Base-by-base conservation (phyloP, 2,888 invertebrate species). In the Lasius platythorax region DNA sequence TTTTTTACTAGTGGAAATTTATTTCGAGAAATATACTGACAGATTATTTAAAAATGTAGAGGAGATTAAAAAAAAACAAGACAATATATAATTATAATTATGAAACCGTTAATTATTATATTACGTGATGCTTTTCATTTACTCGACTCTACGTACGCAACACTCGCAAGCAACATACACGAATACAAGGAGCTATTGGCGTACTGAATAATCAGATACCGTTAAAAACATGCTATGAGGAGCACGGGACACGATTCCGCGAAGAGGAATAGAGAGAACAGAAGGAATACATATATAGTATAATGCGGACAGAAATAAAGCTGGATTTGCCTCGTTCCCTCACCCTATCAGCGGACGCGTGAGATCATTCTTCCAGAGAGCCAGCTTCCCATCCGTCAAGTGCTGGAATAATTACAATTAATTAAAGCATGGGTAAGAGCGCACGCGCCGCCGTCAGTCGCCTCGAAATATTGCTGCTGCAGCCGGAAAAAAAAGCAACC, bases 311-410 rank as follows among this genome's bases (percentile, higher is more conserved):
- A 46, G 81, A 84, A 88, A 87, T 40, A 82, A 83, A 58, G 67
- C 84, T 30, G 30, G 79, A 56, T 68, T 88, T 85, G 68, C 46
- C 81, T 82, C 78, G 63, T 73, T 84, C 83, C 87, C 91, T 93
- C 92, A 95, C 95, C 95, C 92, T 93, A 92, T 94, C 86, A 92
- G 88, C 67, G 92, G 87, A 83, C 92, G 91, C 74, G 92, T 92
- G 72, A 95, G 92, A 87, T 95, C 95, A 83, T 92, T 92, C 91
- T 94, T 95, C 95, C 95, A 95, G 64, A 95, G 92, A 74, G 93
- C 92, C 85, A 95, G 91, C 89, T 94, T 94, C 87, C 94, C 94
- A 92, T 95, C 95, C 30, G 95, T 95, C 90, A 95, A 93, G 91
- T 94, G 93, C 95, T 95, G 92, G 83, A 93, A 91, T 86, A 93